A percentile compares a stretch with the other conserved stretches of the same genome.
These are phyloP conservation scores for Nineta flava DNA, from an alignment of 2,888 invertebrate species.

Conservation along the genomic window DNA sequence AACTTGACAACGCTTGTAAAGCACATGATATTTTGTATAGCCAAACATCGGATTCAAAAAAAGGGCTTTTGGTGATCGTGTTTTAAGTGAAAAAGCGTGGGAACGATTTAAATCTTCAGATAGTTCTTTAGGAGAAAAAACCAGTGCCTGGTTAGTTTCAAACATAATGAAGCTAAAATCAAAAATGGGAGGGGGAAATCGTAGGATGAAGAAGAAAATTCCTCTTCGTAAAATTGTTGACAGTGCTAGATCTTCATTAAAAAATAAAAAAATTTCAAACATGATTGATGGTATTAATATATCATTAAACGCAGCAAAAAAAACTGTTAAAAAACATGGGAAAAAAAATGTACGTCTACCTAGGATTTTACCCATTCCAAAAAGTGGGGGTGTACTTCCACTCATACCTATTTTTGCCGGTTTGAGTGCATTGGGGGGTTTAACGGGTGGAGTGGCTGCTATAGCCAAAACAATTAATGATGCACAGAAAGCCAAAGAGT, in stretches of 20 bases:
- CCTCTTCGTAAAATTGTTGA: too few species aligned
- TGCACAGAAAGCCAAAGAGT: conserved; percentile 16
- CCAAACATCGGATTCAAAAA: conserved; percentile 7
- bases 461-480: conserved; percentile 18
- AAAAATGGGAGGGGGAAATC: conserved; percentile 10
- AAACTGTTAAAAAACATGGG: neutral
- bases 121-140: conserved; percentile 14
- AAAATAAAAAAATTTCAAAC: conserved; percentile 8
- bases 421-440: conserved; percentile 16
- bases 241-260: too few species aligned
- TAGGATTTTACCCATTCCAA: conserved; percentile 16
- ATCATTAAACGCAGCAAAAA: conserved; percentile 6
- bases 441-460: conserved; percentile 20
- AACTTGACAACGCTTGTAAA: conserved; percentile 16
- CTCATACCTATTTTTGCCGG: conserved; percentile 19
- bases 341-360: conserved; percentile 11
- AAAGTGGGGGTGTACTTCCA: conserved; percentile 17
- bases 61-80: conserved; percentile 17
- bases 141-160: conserved; percentile 13
- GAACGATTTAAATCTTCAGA: conserved; percentile 13
- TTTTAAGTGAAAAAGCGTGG: conserved; percentile 15
- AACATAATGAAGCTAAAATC: conserved; percentile 16
- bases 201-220: too few species aligned
- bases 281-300: conserved; percentile 8
- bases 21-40: conserved; percentile 17